phyloP scores from a whole-genome alignment of 2,113 vertebrate genomes.

The Nymphicus hollandicus region DNA sequence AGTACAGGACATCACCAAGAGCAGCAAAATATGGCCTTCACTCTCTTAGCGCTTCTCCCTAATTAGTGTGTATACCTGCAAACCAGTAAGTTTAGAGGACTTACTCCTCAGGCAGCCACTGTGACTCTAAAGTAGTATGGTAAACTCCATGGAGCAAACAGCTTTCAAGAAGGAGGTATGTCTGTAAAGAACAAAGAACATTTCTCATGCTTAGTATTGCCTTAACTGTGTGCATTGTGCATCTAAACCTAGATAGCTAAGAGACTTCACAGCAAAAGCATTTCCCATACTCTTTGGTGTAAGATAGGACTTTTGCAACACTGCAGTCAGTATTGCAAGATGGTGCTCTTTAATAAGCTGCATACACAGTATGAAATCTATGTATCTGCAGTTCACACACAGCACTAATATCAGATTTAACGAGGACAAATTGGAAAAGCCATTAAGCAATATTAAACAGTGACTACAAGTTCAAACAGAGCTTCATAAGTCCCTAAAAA shows the following conservation, averaged over 20 bases:
- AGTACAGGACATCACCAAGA: not conserved
- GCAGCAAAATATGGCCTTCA: not conserved
- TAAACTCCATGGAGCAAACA: not conserved
- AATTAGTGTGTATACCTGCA: not conserved
- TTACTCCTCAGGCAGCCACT: not conserved
- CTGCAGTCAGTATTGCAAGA: not conserved
- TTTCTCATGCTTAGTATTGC: not conserved
- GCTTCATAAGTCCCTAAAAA: not conserved
- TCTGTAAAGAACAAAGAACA: not conserved
- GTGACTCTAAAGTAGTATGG: not conserved
- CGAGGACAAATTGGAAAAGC: slow-evolving; percentile 8
- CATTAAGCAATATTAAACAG: not conserved
- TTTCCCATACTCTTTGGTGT: not conserved
- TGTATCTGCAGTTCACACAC: not conserved
- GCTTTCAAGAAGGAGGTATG: not conserved
- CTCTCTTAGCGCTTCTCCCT: not conserved
- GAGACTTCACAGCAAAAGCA: not conserved
- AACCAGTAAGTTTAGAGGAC: not conserved
- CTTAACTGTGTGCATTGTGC: not conserved
- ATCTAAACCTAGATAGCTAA: not conserved
- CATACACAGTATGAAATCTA: not conserved
- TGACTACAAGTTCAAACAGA: not conserved
- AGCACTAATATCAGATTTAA: not conserved
- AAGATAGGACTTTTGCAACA: not conserved
- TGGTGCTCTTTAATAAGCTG: not conserved